These are phyloP conservation scores for Mustela lutreola DNA, from an alignment of 2,113 vertebrate species.

Conservation along the genomic window DNA sequence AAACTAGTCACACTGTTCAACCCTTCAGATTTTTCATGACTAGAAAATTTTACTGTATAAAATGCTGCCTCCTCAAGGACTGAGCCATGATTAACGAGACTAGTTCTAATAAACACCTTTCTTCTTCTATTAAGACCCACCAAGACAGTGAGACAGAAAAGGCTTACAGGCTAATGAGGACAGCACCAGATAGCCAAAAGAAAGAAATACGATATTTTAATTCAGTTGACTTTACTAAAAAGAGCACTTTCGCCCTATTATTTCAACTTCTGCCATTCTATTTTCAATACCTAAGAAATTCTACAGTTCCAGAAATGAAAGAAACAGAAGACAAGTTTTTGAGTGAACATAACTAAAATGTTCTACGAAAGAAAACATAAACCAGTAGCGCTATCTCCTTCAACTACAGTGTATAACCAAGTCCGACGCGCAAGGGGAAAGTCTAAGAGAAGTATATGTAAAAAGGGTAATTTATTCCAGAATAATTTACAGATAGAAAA, in stretches of 20 bases:
- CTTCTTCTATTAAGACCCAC: not conserved
- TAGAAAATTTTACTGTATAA: not conserved
- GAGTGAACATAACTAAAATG: not conserved
- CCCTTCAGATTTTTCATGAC: not conserved
- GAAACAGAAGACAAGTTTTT: constrained; percentile 24
- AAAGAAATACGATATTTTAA: not conserved
- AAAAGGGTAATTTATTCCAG: constrained; percentile 74
- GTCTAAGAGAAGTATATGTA: constrained; percentile 30
- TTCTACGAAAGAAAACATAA: not conserved
- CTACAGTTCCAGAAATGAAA: not conserved
- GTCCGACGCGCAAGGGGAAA: constrained; percentile 51
- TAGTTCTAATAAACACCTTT: not conserved
- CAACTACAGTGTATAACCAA: not conserved
- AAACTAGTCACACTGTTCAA: not conserved
- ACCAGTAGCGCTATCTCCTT: not conserved
- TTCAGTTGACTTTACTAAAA: not conserved
- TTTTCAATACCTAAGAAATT: not conserved
- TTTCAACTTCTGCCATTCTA: not conserved
- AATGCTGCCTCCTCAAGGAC: not conserved
- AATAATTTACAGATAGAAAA: constrained; percentile 80
- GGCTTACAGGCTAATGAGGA: not conserved
- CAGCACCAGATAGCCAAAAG: not conserved
- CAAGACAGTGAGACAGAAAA: not conserved
- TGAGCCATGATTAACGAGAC: not conserved
- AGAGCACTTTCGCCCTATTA: not conserved